Percentiles rank a stretch among this genome's conserved stretches.
Evolutionary conservation across 2,113 vertebrate genomes (phyloP).

Genomic region (Pontoporia blainvillei): DNA sequence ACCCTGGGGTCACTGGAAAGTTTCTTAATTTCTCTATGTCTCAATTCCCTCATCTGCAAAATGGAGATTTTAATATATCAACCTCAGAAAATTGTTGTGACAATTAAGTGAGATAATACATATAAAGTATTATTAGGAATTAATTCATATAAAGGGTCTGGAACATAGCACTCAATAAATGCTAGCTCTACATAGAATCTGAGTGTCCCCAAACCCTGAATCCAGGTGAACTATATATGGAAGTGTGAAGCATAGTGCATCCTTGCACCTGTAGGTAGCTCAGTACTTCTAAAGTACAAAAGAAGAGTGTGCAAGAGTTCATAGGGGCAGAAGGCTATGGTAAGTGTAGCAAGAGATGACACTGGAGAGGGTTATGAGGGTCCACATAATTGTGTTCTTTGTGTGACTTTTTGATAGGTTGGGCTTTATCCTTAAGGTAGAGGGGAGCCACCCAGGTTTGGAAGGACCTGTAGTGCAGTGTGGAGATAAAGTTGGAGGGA

Average conservation of each 20-base stretch:
- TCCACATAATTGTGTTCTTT: background rate
- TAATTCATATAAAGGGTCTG: background rate
- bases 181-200: background rate
- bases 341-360: background rate
- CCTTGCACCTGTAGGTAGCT: background rate
- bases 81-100: background rate
- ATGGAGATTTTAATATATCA: background rate
- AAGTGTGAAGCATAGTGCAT: too few relatives aligned
- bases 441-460: background rate
- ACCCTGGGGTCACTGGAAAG: background rate
- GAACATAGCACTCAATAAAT: background rate
- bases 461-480: background rate
- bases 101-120: background rate
- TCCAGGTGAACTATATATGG: background rate
- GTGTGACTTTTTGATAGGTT: background rate
- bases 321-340: background rate
- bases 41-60: background rate
- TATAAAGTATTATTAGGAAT: background rate
- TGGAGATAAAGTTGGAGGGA: background rate
- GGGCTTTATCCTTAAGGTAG: background rate
- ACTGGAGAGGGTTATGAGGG: background rate
- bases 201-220: background rate
- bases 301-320: background rate
- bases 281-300: background rate
- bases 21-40: background rate